phyloP scores from a whole-genome alignment of 1,140 invertebrate species.

The Myzus persicae region DNA sequence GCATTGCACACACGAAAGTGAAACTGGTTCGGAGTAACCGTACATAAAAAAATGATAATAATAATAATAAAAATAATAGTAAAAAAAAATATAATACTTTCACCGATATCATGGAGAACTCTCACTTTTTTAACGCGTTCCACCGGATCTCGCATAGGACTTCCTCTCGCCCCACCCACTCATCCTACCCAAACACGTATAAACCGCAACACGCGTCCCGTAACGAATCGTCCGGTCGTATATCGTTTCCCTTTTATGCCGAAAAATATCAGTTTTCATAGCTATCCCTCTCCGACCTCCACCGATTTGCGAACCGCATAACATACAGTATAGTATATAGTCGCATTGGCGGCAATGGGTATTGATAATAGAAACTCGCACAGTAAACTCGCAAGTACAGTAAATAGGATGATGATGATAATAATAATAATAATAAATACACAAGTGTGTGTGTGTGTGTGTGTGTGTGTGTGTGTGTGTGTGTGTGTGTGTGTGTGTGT shows the following conservation, averaged over 20 bases:
- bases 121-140: conserved; percentile 48
- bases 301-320: background rate
- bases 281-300: background rate
- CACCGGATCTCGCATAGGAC: conserved; percentile 27
- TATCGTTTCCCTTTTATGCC: background rate
- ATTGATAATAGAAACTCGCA: background rate
- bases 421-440: background rate
- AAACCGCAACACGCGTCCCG: background rate
- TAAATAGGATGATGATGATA: too few relatives aligned
- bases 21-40: conserved; percentile 50
- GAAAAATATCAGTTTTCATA: background rate
- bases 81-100: conserved; percentile 49
- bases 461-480: background rate
- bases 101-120: conserved; percentile 45
- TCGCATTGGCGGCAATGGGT: background rate
- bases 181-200: background rate
- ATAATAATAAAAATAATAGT: conserved; percentile 31
- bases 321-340: too few relatives aligned
- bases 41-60: conserved; percentile 24
- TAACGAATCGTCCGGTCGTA: background rate
- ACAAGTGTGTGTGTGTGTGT: background rate
- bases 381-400: too few relatives aligned
- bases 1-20: conserved; percentile 46
- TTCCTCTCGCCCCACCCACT: background rate
- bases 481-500: background rate